Percentiles rank a stretch among this genome's conserved stretches.
These are phyloP conservation scores for Catonia carolina DNA, from an alignment of 2,888 invertebrate species.

Conservation along the genomic window DNA sequence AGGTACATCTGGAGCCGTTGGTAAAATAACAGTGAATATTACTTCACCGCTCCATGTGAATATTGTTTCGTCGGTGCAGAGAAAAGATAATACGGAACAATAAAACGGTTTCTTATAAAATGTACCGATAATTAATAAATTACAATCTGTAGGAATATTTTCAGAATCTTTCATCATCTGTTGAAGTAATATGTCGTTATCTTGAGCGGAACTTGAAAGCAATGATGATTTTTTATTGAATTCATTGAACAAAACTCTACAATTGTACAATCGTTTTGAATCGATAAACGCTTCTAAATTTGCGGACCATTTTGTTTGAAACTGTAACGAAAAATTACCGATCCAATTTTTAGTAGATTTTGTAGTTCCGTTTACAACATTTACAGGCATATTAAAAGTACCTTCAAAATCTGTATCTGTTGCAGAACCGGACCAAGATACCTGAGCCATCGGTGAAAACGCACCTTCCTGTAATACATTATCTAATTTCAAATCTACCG, in stretches of 20 bases:
- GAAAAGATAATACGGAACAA: constrained; percentile 30
- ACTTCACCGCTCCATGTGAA: constrained; percentile 30
- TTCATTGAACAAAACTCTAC: constrained; percentile 23
- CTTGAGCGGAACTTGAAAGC: neutral
- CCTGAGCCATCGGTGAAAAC: constrained; percentile 19
- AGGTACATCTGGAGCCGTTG: neutral
- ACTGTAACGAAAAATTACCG: constrained; percentile 27
- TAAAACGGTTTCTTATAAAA: constrained; percentile 27
- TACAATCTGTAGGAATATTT: constrained; percentile 16
- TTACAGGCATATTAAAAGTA: constrained; percentile 22
- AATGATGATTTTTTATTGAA: constrained; percentile 2
- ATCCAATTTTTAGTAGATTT: constrained; percentile 7
- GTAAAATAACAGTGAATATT: constrained; percentile 19
- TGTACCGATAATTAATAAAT: constrained; percentile 25
- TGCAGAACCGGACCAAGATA: constrained; percentile 22
- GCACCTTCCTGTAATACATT: constrained; percentile 22
- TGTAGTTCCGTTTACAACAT: constrained; percentile 3
- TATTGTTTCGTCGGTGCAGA: constrained; percentile 28
- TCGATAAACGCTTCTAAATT: constrained; percentile 23
- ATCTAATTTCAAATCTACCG: constrained; percentile 27
- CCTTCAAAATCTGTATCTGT: constrained; percentile 22
- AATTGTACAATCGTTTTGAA: constrained; percentile 27
- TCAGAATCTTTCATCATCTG: neutral
- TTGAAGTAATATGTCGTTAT: neutral
- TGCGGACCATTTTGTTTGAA: constrained; percentile 24